phyloP scores from a whole-genome alignment of 92 coral and sea anemone species.

The Hydrozoanthus gracilis region DNA sequence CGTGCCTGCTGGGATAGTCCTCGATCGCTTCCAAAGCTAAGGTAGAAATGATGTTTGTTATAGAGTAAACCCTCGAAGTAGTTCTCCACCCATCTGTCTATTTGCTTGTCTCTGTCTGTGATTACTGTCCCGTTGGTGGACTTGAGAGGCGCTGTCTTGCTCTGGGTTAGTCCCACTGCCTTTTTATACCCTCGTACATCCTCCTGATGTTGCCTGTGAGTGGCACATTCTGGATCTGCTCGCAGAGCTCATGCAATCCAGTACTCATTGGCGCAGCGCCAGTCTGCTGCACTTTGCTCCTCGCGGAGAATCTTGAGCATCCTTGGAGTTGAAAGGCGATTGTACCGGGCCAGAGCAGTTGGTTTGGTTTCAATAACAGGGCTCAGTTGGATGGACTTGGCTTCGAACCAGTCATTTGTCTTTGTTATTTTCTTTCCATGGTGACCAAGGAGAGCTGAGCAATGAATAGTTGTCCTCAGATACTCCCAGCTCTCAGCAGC shows the following conservation, averaged over 20 bases:
- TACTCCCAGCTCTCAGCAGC: constrained; percentile 8
- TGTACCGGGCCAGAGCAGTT: not conserved
- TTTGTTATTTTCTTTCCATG: not conserved
- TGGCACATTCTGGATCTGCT: constrained; percentile 7
- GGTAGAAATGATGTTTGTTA: not conserved
- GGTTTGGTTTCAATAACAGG: constrained; percentile 5
- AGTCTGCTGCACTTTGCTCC: constrained; percentile 21
- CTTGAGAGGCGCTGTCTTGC: not conserved
- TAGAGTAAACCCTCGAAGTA: not conserved
- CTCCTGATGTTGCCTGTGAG: constrained; percentile 16
- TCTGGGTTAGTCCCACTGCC: not conserved
- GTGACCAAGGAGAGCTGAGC: not conserved
- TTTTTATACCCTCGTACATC: constrained; percentile 26
- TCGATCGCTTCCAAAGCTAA: too few relatives aligned
- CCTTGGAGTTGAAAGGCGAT: not conserved
- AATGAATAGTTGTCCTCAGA: not conserved
- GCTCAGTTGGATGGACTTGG: constrained; percentile 5
- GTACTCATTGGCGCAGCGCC: constrained; percentile 33
- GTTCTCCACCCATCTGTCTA: not conserved
- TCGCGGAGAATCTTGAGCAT: not conserved
- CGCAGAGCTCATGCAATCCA: not conserved
- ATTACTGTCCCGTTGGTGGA: not conserved
- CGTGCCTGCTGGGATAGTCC: not conserved
- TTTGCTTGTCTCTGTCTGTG: constrained; percentile 8
- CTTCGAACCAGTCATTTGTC: constrained; percentile 35